Conservation (phyloP, 2,888 invertebrate species). For the Amphipoea oculea region DNA sequence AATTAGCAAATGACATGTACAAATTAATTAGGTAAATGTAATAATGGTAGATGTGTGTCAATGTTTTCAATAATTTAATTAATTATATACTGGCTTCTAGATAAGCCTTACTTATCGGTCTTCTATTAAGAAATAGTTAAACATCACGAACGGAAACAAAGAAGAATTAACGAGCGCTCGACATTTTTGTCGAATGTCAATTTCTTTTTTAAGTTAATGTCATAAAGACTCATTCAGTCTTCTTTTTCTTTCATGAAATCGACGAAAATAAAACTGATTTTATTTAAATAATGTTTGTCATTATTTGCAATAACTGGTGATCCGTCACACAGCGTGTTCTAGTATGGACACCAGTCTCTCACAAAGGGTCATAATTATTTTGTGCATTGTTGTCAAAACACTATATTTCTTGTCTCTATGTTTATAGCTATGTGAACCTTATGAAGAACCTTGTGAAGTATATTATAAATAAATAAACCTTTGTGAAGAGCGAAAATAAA, state of each 20-base stretch:
- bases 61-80: constrained; percentile 62
- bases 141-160: constrained; percentile 18
- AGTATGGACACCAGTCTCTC: too few species aligned
- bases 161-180: not conserved
- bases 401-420: not conserved
- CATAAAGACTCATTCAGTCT: not conserved
- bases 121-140: constrained; percentile 30
- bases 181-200: not conserved
- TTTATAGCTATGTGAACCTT: not conserved
- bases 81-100: constrained; percentile 42
- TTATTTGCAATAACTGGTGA: not conserved
- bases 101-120: constrained; percentile 41
- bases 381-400: not conserved
- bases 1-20: constrained; percentile 63
- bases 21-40: constrained; percentile 63
- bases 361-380: too few species aligned
- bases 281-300: not conserved
- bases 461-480: not conserved
- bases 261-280: not conserved
- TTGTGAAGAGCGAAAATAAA: not conserved
- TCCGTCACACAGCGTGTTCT: not conserved
- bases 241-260: not conserved
- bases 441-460: too few species aligned
- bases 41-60: constrained; percentile 54
- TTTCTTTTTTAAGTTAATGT: not conserved